A percentile compares a stretch with the other conserved stretches of the same genome.
Evolutionary conservation across 2,888 invertebrate genomes (phyloP).

Genomic region (Orchesella flavescens): DNA sequence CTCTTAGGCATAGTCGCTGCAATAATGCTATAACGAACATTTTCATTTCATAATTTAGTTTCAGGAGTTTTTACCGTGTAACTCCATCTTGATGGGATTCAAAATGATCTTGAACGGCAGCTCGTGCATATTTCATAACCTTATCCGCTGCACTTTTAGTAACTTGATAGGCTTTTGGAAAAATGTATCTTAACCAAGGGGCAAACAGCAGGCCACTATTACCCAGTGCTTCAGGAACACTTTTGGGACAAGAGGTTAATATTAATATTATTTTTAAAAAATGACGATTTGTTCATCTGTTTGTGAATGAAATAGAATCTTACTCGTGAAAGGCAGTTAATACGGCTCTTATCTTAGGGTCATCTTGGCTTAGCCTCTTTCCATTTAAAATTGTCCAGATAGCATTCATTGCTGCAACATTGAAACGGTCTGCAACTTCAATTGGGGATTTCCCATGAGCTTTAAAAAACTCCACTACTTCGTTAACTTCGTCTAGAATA

Average conservation of each 20-base stretch:
- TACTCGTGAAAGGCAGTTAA: neutral
- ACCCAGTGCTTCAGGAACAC: conserved; percentile 5
- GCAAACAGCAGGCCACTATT: conserved; percentile 29
- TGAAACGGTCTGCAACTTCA: neutral
- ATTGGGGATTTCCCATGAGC: neutral
- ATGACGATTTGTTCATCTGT: neutral
- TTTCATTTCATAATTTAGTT: too few relatives aligned
- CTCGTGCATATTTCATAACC: conserved; percentile 21
- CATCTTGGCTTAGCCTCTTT: conserved; percentile 4
- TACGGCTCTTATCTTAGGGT: conserved; percentile 20
- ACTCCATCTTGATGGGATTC: conserved; percentile 14
- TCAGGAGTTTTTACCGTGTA: neutral
- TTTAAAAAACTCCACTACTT: conserved; percentile 12
- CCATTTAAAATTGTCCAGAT: conserved; percentile 40
- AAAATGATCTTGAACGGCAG: conserved; percentile 18
- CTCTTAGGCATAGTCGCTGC: too few relatives aligned
- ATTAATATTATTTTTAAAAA: neutral
- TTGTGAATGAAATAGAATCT: neutral
- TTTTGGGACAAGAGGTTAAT: neutral
- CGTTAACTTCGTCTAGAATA: conserved; percentile 40
- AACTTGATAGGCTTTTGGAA: neutral
- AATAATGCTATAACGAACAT: too few relatives aligned
- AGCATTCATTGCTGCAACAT: conserved; percentile 21
- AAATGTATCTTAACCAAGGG: conserved; percentile 33
- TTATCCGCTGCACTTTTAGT: neutral